Base-by-base conservation (phyloP, 2,888 invertebrate species). In the Athrips mouffetella region DNA sequence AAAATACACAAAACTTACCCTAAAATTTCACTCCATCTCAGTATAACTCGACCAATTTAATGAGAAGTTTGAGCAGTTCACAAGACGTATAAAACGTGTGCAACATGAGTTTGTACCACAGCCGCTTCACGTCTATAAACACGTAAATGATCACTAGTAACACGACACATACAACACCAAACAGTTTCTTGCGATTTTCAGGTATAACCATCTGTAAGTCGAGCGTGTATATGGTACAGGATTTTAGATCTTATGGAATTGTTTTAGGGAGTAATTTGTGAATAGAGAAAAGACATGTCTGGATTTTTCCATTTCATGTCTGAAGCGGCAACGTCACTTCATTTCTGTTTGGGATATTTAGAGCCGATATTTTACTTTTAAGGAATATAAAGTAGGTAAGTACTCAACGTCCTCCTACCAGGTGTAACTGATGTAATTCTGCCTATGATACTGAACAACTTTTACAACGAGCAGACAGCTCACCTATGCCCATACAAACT, bases 1-100 rank as follows among this genome's bases (percentile, higher is more conserved):
- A 16, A 6, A 3, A 6, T 15, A 3, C 6, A 2, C 33, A 5
- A 25, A 27, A 67, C 73, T 74, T 59, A 68, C 69, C 67, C 46
- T 27, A 50, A 50, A 46, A 35, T 37, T 20, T 57, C 60, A 68
- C 49, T 55, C 49, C 69, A 71, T 77, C 60, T 78, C 73, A 84
- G 53, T 82, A 83, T 45, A 83, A 65, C 59, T 85, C 87, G 4
- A 86, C 84, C 29, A 87, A 63, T 59, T 87, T 86, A 73, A 88
- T 81, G 31, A 88, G 60, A 10, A 86, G 60, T 59, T 84, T 83
- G 56, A 87, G 61, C 70, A 85, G 63, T 50, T 88, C 87, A 53
- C 87, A 84, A 48, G 67, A 72, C 40, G 85, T 66, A 55, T 88
- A 88, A 57, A 88, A 88, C 50, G 72, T 54, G 45, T 88, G 76